Evolutionary conservation across 2,797 vertebrate species (phyloP).

Genomic region (Petrocephalus schoutedeni): DNA sequence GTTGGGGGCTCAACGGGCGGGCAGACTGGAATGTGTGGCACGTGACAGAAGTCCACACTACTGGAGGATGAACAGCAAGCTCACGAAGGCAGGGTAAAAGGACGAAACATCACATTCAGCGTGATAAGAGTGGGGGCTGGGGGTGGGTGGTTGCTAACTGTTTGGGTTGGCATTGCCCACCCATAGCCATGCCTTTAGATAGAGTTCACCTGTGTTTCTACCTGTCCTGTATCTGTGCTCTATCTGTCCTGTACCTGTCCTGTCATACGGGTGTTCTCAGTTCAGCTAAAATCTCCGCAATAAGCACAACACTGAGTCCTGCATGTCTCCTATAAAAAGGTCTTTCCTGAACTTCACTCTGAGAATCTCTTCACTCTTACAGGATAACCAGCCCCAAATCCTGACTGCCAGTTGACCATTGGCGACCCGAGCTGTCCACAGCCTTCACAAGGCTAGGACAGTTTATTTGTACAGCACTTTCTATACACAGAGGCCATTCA

Average conservation of each 20-base stretch:
- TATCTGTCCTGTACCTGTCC: background rate
- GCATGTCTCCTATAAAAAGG: background rate
- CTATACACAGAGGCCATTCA: background rate
- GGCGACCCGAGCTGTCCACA: background rate
- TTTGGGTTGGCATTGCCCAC: background rate
- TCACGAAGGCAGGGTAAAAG: background rate
- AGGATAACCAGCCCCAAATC: background rate
- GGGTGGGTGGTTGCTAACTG: too few relatives aligned
- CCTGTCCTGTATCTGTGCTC: too few relatives aligned
- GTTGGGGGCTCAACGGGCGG: background rate
- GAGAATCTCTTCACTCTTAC: background rate
- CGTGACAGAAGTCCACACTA: background rate
- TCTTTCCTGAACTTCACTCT: background rate
- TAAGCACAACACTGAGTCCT: background rate
- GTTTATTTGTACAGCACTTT: background rate
- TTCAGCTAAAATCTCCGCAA: background rate
- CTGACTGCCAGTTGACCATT: background rate
- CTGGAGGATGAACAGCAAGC: background rate
- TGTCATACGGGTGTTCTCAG: background rate
- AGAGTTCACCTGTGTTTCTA: background rate
- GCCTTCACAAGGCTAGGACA: background rate
- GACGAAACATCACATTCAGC: background rate
- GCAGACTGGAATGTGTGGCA: background rate
- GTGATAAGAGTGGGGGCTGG: background rate
- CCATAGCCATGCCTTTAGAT: background rate